These are phyloP conservation scores for Sebastes hubbsi DNA, from an alignment of 2,797 vertebrate genomes.

Conservation along the genomic window DNA sequence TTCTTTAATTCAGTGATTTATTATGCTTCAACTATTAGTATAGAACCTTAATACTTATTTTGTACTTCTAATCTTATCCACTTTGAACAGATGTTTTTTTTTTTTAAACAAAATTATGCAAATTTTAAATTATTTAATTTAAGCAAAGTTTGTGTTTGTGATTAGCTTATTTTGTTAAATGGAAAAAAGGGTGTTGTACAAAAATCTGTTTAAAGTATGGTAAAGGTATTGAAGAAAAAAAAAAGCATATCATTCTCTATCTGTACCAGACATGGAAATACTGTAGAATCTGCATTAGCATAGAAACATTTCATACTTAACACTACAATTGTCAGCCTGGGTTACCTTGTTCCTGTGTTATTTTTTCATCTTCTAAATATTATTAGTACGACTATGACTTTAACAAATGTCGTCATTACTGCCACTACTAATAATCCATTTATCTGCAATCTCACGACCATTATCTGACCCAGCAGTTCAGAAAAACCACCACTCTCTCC, in stretches of 20 bases:
- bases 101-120: not conserved
- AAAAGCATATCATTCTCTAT: not conserved
- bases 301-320: not conserved
- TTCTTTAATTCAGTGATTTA: not conserved
- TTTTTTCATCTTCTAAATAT: not conserved
- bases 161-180: not conserved
- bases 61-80: not conserved
- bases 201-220: not conserved
- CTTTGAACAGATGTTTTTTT: not conserved
- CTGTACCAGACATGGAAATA: not conserved
- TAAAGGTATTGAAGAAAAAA: not conserved
- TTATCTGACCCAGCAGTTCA: constrained; percentile 36
- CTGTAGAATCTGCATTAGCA: not conserved
- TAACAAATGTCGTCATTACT: not conserved
- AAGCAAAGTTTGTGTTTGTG: not conserved
- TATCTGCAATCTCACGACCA: constrained; percentile 20
- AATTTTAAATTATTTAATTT: not conserved
- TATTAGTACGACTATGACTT: not conserved
- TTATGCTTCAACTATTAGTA: not conserved
- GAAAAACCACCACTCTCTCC: constrained; percentile 13
- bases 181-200: not conserved
- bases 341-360: not conserved
- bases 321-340: not conserved
- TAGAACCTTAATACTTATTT: not conserved
- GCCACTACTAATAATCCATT: not conserved